Evolutionary conservation across 2,113 vertebrate species (phyloP).

Genomic region (Elachura formosa): DNA sequence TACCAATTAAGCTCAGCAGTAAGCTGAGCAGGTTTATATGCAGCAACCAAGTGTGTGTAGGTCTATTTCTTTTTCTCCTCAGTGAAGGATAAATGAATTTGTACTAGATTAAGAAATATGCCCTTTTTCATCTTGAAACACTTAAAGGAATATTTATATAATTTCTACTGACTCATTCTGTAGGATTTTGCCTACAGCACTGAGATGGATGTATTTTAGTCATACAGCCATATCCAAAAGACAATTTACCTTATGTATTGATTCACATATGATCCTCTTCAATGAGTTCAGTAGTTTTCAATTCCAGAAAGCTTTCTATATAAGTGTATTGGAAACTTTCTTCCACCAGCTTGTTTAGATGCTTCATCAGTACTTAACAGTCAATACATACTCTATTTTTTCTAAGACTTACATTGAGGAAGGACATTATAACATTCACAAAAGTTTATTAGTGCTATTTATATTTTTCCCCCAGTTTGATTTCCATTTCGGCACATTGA

Average conservation of each 20-base stretch:
- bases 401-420: not conserved
- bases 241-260: not conserved
- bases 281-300: not conserved
- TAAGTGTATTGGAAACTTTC: not conserved
- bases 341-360: not conserved
- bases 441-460: not conserved
- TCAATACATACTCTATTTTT: not conserved
- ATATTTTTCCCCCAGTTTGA: not conserved
- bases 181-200: not conserved
- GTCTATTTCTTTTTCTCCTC: not conserved
- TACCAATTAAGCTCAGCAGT: not conserved
- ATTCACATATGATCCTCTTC: not conserved
- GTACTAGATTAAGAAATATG: not conserved
- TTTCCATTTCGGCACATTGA: not conserved
- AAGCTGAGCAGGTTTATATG: not conserved
- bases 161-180: not conserved
- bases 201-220: not conserved
- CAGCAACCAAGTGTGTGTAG: not conserved
- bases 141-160: not conserved
- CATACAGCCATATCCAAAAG: not conserved
- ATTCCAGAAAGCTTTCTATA: not conserved
- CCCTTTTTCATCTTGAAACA: not conserved
- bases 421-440: not conserved
- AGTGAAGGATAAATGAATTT: not conserved
- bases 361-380: not conserved